Percentiles rank a stretch among this genome's conserved stretches.
These are phyloP conservation scores for Enteromius treurensis DNA, from an alignment of 2,797 vertebrate genomes.

Conservation along the genomic window DNA sequence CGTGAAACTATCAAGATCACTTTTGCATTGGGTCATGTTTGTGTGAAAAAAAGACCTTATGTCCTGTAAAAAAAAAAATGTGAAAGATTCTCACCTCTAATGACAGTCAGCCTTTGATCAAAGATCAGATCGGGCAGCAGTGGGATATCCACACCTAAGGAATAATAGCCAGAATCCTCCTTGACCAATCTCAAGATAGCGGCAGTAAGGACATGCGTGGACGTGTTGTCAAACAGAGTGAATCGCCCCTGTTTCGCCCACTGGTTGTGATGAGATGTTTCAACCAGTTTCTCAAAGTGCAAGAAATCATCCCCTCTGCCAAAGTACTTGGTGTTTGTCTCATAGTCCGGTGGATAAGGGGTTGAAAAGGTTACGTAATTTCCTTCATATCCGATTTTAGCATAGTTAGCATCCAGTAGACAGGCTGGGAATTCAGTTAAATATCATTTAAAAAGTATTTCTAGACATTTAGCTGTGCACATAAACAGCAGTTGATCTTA, in stretches of 20 bases:
- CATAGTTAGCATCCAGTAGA: background rate
- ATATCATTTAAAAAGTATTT: background rate
- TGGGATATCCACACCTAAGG: constrained; percentile 57
- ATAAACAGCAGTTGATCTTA: background rate
- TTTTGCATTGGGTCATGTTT: background rate
- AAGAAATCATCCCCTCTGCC: background rate
- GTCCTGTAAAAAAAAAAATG: background rate
- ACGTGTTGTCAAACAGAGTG: constrained; percentile 66
- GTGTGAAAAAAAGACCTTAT: background rate
- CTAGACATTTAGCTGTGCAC: background rate
- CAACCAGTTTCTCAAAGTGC: background rate
- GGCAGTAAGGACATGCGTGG: constrained; percentile 53
- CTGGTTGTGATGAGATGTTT: constrained; percentile 25
- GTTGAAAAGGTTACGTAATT: constrained; percentile 53
- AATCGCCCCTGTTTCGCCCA: constrained; percentile 52
- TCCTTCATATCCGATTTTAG: constrained; percentile 53
- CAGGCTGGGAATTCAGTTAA: background rate
- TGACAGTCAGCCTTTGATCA: constrained; percentile 43
- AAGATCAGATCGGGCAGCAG: fast-evolving
- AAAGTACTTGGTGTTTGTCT: constrained; percentile 56
- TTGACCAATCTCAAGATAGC: constrained; percentile 33
- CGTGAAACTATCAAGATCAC: background rate
- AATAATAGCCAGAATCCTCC: constrained; percentile 63
- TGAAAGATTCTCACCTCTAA: background rate
- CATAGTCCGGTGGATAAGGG: constrained; percentile 36